Conservation (phyloP, 2,113 vertebrate genomes). For the Menura novaehollandiae region DNA sequence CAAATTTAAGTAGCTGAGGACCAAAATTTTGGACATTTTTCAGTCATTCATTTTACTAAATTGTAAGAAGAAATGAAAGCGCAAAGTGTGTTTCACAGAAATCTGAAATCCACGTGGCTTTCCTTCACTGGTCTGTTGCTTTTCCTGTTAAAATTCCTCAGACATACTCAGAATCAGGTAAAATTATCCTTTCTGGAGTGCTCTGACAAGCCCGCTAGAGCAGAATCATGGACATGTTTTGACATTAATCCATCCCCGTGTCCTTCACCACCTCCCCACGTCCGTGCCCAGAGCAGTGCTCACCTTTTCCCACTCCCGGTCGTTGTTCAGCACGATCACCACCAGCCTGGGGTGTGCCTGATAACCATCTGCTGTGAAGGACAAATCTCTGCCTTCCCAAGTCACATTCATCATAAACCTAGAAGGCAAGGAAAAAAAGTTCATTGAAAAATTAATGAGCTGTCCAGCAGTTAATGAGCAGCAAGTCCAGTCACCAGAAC, state of each 20-base stretch:
- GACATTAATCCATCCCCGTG: rapidly evolving
- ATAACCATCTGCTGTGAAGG: conserved; percentile 96
- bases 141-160: not conserved
- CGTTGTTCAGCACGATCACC: conserved; percentile 94
- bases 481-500: not conserved
- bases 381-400: conserved; percentile 94
- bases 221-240: rapidly evolving
- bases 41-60: not conserved
- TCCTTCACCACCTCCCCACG: rapidly evolving
- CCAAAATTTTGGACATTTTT: not conserved
- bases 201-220: not conserved
- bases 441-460: conserved; percentile 57
- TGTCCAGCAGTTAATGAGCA: conserved; percentile 37
- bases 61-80: not conserved
- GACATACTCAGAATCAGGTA: not conserved
- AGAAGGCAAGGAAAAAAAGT: conserved; percentile 51
- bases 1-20: not conserved
- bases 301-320: conserved; percentile 98
- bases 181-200: not conserved
- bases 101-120: not conserved
- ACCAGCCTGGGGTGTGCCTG: conserved; percentile 93
- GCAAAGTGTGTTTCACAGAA: not conserved
- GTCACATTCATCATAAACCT: conserved; percentile 99
- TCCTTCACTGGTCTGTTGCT: not conserved
- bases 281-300: not conserved